These are phyloP conservation scores for Labrus mixtus DNA, from an alignment of 2,113 vertebrate species.

Conservation along the genomic window DNA sequence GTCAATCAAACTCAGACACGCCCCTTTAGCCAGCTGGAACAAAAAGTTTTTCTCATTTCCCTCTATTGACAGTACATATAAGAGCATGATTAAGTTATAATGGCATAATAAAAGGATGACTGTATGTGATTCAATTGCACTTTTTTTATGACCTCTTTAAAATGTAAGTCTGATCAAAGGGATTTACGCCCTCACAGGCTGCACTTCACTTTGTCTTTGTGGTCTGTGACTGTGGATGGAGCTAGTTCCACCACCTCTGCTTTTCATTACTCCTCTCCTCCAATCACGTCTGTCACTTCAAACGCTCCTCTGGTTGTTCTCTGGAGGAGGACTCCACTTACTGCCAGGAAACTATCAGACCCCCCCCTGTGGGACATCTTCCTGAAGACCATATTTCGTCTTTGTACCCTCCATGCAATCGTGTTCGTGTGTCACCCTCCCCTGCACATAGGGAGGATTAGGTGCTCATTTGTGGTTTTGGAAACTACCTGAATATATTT, in stretches of 20 bases:
- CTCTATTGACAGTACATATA: background rate
- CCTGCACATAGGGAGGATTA: conserved; percentile 16
- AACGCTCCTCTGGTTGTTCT: conserved; percentile 63
- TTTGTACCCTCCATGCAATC: conserved; percentile 39
- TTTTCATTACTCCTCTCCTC: conserved; percentile 68
- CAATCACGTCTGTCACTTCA: conserved; percentile 55
- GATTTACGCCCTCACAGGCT: background rate
- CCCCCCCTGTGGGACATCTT: conserved; percentile 54
- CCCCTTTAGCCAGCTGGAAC: background rate
- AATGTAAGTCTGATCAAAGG: conserved; percentile 35
- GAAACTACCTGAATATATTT: too few species aligned
- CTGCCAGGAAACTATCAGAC: conserved; percentile 73
- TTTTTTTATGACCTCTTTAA: conserved; percentile 10
- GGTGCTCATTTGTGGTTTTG: background rate
- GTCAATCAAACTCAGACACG: background rate
- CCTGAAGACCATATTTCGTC: conserved; percentile 37
- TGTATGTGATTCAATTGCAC: background rate
- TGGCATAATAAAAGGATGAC: background rate
- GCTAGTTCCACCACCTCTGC: conserved; percentile 59
- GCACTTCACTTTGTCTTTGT: conserved; percentile 31
- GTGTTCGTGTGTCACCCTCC: conserved; percentile 7
- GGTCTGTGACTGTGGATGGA: conserved; percentile 13
- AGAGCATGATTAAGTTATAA: background rate
- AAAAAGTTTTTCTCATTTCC: background rate
- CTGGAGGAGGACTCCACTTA: conserved; percentile 43